Base-by-base conservation (phyloP, 2,888 invertebrate species). In the Hirtodrosophila trivittata region DNA sequence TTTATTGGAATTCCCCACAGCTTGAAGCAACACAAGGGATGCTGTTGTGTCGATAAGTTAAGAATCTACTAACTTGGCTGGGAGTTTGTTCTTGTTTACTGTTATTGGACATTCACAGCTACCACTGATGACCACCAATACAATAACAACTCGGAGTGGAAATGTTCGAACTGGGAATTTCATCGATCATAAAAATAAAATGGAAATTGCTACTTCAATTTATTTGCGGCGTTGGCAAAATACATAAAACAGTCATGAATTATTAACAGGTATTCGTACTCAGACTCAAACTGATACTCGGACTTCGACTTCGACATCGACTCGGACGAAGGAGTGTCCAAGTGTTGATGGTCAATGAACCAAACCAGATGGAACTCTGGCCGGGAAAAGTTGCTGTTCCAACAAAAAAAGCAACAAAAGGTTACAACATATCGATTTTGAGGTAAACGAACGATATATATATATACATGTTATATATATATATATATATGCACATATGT, bases 161-260 rank as follows among this genome's bases (percentile, higher is more conserved):
- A 77, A 87, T 80, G 80, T 75, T 82, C 87, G 85, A 83, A 80
- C 77, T 87, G 90, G 89, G 90, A 89, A 90, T 89, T 87, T 78
- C 81, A 88, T 89, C 87, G 89, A 90, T 90, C 90, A 89, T 89
- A 89, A 89, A 89, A 89, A 78, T 87, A 73, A 88, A 88, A 88
- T 81, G 71, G 75, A 74, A 75, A 74, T 80, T 74, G 81, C 83
- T 77, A 77, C 75, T 73, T 80, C 81, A 87, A 82, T 77, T 82
- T 77, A 87, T 86, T 87, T 86, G 80, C 83, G 80, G 55, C 63
- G 55, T 39, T 66, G 71, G 58, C 59, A 51, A 63, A 52, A 54
- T 33, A 54, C 77, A 80, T 83, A 83, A 78, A 80, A 74, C 51
- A 54, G 54, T 42, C 78, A 80, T 78, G 83, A 78, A 78, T 78